A percentile compares a stretch with the other conserved stretches of the same genome.
Conservation (phyloP, 2,797 vertebrate genomes). For the Neomorphus geoffroyi region DNA sequence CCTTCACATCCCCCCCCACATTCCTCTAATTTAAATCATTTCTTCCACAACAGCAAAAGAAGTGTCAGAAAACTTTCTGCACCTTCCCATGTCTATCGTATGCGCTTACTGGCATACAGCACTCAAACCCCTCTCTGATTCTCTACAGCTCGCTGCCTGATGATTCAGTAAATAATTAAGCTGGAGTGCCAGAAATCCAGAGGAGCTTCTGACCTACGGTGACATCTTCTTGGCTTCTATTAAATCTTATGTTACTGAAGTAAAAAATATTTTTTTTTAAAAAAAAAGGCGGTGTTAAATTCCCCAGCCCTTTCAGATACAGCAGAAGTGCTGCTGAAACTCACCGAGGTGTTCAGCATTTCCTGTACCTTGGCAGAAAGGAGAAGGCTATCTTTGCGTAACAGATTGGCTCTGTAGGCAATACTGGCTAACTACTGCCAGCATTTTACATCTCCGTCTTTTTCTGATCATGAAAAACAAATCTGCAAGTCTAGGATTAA, state of each 20-base stretch:
- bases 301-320: background rate
- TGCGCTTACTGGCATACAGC: background rate
- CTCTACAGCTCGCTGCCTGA: background rate
- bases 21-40: background rate
- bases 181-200: background rate
- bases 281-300: background rate
- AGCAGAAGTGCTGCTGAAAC: background rate
- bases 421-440: background rate
- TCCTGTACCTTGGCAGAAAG: background rate
- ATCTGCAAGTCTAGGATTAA: background rate
- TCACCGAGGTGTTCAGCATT: background rate
- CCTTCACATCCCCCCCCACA: background rate
- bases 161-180: background rate
- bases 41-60: background rate
- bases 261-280: rapidly evolving
- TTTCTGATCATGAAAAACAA: background rate
- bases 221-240: background rate
- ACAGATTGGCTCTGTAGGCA: background rate
- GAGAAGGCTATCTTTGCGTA: background rate
- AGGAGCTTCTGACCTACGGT: background rate
- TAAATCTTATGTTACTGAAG: background rate
- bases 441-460: background rate
- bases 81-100: no score
- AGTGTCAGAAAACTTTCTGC: background rate
- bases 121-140: background rate